Evolutionary conservation across 2,113 vertebrate genomes (phyloP).

Genomic region (Oryzias melastigma): DNA sequence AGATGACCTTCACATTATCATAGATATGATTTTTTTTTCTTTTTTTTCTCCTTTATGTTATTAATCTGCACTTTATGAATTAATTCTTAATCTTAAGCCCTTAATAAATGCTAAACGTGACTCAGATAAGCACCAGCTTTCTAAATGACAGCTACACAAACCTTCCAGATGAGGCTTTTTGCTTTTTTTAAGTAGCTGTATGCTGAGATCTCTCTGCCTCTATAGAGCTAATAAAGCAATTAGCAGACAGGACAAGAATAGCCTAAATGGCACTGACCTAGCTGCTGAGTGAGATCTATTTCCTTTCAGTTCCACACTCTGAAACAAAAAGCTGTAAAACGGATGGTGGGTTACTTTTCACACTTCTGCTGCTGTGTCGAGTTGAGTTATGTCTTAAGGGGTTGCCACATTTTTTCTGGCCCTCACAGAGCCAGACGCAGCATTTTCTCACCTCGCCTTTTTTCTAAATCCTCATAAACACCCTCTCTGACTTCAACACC

Average conservation of each 20-base stretch:
- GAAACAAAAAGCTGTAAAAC: conserved; percentile 9
- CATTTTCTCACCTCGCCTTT: conserved; percentile 1
- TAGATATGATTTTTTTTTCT: no score
- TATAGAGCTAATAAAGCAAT: not conserved
- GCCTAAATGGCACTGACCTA: conserved; percentile 13
- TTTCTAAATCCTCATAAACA: conserved; percentile 11
- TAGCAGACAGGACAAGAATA: not conserved
- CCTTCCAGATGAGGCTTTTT: no score
- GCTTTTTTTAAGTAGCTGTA: no score
- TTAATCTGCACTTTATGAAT: no score
- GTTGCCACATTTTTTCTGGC: conserved; percentile 20
- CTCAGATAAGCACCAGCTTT: no score
- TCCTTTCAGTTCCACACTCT: conserved; percentile 4
- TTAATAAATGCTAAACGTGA: no score
- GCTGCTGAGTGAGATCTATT: conserved; percentile 4
- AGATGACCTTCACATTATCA: no score
- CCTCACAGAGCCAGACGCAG: conserved; percentile 11
- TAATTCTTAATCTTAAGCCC: no score
- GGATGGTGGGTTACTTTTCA: conserved; percentile 15
- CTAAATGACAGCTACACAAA: no score
- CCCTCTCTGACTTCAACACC: conserved; percentile 11
- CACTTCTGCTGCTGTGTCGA: conserved; percentile 10
- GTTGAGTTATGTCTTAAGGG: conserved; percentile 36
- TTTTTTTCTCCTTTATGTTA: no score
- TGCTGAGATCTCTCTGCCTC: no score